phyloP scores from a whole-genome alignment of 2,797 vertebrate genomes.

The Falco peregrinus region DNA sequence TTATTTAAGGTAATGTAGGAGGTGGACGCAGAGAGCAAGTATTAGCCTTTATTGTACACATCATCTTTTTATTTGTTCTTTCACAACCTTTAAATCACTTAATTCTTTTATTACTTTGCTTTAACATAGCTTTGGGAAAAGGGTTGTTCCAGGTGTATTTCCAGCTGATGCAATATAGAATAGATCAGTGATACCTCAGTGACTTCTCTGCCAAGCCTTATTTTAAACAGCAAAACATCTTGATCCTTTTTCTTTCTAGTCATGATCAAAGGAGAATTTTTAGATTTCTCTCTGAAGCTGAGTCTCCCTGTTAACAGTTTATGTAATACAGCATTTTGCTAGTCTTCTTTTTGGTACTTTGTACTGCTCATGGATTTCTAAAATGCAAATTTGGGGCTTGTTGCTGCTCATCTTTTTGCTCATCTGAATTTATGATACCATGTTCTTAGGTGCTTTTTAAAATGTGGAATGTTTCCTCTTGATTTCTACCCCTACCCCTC shows the following conservation, averaged over 20 bases:
- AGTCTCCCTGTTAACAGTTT: background rate
- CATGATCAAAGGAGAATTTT: slow-evolving; percentile 25
- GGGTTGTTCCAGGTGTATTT: background rate
- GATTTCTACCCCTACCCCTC: background rate
- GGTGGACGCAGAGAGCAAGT: background rate
- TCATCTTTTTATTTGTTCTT: slow-evolving; percentile 3
- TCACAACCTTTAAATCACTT: background rate
- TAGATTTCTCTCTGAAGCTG: background rate
- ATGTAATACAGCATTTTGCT: background rate
- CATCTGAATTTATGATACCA: background rate
- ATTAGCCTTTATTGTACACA: background rate
- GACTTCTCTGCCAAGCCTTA: slow-evolving; percentile 2
- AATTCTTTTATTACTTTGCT: background rate
- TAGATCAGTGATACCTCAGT: background rate
- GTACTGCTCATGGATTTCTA: background rate
- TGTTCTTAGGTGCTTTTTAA: background rate
- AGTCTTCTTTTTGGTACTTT: background rate
- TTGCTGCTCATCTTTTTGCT: background rate
- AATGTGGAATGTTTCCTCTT: background rate
- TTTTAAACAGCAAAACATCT: slow-evolving; percentile 31
- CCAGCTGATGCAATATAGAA: background rate
- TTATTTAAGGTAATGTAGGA: background rate
- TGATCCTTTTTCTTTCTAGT: background rate
- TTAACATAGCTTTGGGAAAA: background rate
- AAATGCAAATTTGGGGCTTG: background rate